Base-by-base conservation (phyloP, 2,888 invertebrate genomes). In the Mythimna impura region DNA sequence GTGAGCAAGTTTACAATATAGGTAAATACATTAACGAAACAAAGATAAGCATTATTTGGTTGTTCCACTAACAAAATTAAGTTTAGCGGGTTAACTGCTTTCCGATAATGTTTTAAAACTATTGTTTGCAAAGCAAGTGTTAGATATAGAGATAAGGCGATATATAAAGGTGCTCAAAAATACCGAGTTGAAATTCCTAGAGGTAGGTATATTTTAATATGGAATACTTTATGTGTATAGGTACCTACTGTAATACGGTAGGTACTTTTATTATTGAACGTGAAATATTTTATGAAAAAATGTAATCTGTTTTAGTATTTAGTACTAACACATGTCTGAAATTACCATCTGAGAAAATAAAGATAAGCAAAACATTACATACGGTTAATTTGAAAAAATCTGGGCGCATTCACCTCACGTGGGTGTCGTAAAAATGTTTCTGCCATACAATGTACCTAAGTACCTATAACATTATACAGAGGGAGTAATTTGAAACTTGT, bases 321-420 rank as follows among this genome's bases (percentile, higher is more conserved):
- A 69, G 36, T 54, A 54, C 22, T 17, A 54, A 66, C 62, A 52
- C 5, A 54, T 57, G 72, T 8, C 17, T 36, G 9, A 43, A 34
- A 62, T 50, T 47, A 54, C 30, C 66, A 70, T 55, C 55, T 61
- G 57, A 52, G 36, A 69, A 76, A 76, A 78, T 81, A 79, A 72
- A 81, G 76, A 80, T 30, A 65, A 65, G 14, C 20, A 61, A 67
- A 74, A 68, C 73, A 75, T 71, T 77, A 67, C 73, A 76, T 66
- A 76, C 43, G 73, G 71, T 73, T 76, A 67, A 76, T 78, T 83
- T 80, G 64, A 78, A 80, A 76, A 77, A 83, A 81, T 52, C 66
- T 58, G 68, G 67, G 86, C 68, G 69, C 83, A 80, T 80, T 84
- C 76, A 86, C 77, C 83, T 83, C 65, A 75, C 74, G 80, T 83